Conservation (phyloP, 2,888 invertebrate genomes). For the Panzeria rudis region DNA sequence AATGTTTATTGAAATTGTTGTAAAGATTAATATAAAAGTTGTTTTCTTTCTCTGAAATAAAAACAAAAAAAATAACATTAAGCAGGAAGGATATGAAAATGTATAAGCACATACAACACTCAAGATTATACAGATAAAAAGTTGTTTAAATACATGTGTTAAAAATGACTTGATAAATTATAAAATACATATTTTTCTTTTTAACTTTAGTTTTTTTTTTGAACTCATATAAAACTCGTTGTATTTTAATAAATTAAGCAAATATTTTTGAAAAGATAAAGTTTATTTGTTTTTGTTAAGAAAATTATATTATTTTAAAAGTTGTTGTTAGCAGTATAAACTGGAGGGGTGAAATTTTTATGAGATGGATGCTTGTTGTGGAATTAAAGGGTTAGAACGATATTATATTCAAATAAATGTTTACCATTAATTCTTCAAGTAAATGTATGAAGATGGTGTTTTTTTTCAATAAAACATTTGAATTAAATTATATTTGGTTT, state of each 20-base stretch:
- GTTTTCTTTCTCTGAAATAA: not conserved
- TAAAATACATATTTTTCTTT: conserved; percentile 10
- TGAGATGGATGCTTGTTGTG: not conserved
- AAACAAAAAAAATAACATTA: conserved; percentile 34
- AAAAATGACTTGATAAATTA: conserved; percentile 28
- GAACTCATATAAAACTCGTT: not conserved
- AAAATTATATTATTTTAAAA: conserved; percentile 8
- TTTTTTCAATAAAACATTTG: too few species aligned
- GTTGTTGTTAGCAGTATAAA: not conserved
- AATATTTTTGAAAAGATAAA: conserved; percentile 27
- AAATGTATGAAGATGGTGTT: too few species aligned
- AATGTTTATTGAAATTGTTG: conserved; percentile 72
- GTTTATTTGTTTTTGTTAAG: not conserved
- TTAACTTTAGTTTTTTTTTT: not conserved
- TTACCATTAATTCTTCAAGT: too few species aligned
- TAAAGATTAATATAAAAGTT: conserved; percentile 58
- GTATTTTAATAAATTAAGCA: conserved; percentile 23
- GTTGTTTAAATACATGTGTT: not conserved
- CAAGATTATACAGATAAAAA: not conserved
- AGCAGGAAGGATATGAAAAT: conserved; percentile 32
- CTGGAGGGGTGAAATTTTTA: not conserved
- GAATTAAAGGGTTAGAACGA: not conserved
- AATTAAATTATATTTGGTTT: too few species aligned
- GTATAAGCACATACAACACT: not conserved
- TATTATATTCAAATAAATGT: not conserved